Base-by-base conservation (phyloP, 2,797 vertebrate species). In the Microtus agrestis region DNA sequence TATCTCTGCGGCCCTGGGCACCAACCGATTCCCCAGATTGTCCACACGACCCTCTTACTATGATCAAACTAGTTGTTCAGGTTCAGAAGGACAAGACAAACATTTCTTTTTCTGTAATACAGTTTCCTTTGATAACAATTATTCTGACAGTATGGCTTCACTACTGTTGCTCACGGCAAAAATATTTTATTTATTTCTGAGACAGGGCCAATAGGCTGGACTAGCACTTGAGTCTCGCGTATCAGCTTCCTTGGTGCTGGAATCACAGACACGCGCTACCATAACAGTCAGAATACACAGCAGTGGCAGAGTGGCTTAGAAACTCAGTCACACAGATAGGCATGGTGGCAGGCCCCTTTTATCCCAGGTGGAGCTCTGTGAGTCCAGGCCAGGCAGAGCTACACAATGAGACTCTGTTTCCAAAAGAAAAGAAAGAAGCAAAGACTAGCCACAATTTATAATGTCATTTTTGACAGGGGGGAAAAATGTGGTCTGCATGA, bases 81-180 rank as follows among this genome's bases (percentile, higher is more conserved):
- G 31, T 51, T 82, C 78, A 51, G 61, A 69, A 87, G 69, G 78
- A 29, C 5, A 87, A 86, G 78, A 92, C 89, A 46, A 92, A 31
- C 25, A 14, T 69, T 17, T 63, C 27, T 25, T 13, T 19, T 43
- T 15, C 71, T 87, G 21, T 19, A 46, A 48, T 1, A 43, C 14
- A n/a, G 34, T 78, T 93, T 65, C 61, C 25, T 63, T 80, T 54
- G 78, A 21, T 11, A 25, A 14, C 46, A 17, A 31, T 15, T 77
- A 1, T 46, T 54, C 29, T 63, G 51, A 48, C 13, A 21, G 21
- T 3, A 6, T 65, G n/a, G 4, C 12, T 93, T 59, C 67, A 63
- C 59, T 77, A 51, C 43, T 34, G 7, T 9, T 95, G 21, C 46
- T 90, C 15, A 0, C 2, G 61, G 81, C 37, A 79, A 87, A 93